Evolutionary conservation across 2,888 invertebrate genomes (phyloP).

Genomic region (Eilema griseolum): DNA sequence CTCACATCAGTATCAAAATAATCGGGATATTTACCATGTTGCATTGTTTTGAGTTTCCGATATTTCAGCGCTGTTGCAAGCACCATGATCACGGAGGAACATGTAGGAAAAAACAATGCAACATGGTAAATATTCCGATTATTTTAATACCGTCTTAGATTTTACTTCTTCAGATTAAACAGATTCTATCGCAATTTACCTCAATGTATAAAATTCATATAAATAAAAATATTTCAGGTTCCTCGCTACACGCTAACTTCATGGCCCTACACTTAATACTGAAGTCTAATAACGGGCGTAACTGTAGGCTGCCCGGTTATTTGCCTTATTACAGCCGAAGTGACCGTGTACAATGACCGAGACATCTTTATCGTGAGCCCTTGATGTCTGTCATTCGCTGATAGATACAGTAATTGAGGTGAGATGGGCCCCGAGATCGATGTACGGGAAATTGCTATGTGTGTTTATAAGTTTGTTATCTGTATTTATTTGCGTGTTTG

Average conservation of each 20-base stretch:
- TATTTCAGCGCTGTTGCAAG: no score
- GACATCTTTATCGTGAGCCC: constrained; percentile 21
- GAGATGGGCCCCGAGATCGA: constrained; percentile 7
- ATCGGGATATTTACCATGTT: no score
- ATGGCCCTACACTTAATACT: constrained; percentile 31
- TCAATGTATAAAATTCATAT: neutral
- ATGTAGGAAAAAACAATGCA: no score
- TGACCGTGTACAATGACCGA: constrained; percentile 39
- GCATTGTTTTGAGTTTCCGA: no score
- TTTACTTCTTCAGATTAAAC: no score
- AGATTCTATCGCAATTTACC: neutral
- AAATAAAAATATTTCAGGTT: neutral
- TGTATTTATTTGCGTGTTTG: neutral
- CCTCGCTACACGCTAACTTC: neutral
- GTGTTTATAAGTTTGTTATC: neutral
- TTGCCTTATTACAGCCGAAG: constrained; percentile 40
- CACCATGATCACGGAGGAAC: no score
- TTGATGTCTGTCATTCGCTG: constrained; percentile 20
- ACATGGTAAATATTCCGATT: no score
- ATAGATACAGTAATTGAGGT: constrained; percentile 20
- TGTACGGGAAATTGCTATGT: neutral
- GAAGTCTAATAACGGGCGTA: constrained; percentile 41
- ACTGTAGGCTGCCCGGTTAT: constrained; percentile 42
- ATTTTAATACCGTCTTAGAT: no score
- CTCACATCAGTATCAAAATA: no score